phyloP scores from a whole-genome alignment of 2,888 invertebrate species.

The Rhopalosiphum nymphaeae region DNA sequence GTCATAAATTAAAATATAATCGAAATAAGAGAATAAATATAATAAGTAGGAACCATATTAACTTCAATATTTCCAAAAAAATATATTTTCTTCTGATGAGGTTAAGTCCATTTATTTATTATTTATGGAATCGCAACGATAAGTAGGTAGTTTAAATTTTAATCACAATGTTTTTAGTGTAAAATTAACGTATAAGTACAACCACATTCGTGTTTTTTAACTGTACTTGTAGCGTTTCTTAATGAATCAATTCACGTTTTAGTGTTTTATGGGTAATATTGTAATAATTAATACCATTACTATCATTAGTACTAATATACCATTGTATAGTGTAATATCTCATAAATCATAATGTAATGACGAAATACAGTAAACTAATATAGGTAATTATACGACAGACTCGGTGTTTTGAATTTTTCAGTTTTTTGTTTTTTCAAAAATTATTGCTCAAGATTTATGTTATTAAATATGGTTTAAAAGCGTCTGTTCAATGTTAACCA shows the following conservation, averaged over 20 bases:
- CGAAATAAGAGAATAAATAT: background rate
- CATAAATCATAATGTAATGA: background rate
- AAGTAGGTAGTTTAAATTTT: background rate
- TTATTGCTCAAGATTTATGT: background rate
- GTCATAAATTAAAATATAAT: background rate
- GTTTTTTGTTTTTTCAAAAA: background rate
- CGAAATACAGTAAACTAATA: background rate
- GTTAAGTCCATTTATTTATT: background rate
- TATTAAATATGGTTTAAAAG: background rate
- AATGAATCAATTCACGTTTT: conserved; percentile 17
- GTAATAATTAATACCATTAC: background rate
- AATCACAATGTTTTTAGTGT: background rate
- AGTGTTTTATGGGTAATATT: background rate
- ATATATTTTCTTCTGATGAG: background rate
- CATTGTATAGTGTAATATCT: background rate
- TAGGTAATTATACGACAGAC: background rate
- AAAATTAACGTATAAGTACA: background rate
- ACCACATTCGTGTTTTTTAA: background rate
- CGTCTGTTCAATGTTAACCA: background rate
- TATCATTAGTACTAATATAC: background rate
- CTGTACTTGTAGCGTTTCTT: background rate
- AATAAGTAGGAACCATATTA: background rate
- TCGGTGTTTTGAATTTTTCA: background rate
- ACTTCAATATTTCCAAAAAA: background rate
- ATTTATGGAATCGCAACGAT: background rate